These are phyloP conservation scores for Lamprologus ornatipinnis DNA, from an alignment of 2,113 vertebrate species.

Conservation along the genomic window DNA sequence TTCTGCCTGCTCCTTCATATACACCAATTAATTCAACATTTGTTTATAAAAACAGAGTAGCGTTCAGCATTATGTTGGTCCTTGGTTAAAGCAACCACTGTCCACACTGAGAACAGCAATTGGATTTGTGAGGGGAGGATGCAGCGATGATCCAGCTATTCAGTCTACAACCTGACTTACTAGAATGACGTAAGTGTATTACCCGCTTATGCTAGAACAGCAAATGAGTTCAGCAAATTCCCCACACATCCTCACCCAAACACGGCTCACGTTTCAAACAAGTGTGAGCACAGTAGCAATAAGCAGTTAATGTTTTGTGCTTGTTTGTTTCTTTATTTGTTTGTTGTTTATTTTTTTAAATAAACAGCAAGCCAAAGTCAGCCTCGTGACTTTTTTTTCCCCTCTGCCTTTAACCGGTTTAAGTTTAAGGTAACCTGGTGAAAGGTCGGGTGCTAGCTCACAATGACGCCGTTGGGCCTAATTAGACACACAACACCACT, in stretches of 20 bases:
- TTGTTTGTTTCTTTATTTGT: neutral
- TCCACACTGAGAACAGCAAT: neutral
- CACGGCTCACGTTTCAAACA: neutral
- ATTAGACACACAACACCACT: neutral
- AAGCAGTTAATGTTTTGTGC: neutral
- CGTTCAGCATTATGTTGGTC: neutral
- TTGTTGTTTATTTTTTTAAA: neutral
- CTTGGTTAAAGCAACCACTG: neutral
- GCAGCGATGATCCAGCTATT: conserved; percentile 14
- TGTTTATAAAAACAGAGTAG: neutral
- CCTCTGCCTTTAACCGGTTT: neutral
- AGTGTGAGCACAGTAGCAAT: neutral
- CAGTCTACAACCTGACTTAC: conserved; percentile 35
- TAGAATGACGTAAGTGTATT: conserved; percentile 54
- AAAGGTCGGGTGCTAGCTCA: neutral
- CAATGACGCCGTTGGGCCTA: conserved; percentile 46
- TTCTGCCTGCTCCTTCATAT: neutral
- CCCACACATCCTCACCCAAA: neutral
- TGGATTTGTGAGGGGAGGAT: conserved; percentile 5
- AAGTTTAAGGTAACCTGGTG: neutral
- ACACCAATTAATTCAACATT: neutral
- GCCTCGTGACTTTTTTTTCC: no score
- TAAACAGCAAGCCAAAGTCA: neutral
- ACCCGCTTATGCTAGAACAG: conserved; percentile 23
- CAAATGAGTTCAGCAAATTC: conserved; percentile 8